These are phyloP conservation scores for Trichoplusia ni DNA, from an alignment of 1,140 invertebrate species.

Conservation along the genomic window DNA sequence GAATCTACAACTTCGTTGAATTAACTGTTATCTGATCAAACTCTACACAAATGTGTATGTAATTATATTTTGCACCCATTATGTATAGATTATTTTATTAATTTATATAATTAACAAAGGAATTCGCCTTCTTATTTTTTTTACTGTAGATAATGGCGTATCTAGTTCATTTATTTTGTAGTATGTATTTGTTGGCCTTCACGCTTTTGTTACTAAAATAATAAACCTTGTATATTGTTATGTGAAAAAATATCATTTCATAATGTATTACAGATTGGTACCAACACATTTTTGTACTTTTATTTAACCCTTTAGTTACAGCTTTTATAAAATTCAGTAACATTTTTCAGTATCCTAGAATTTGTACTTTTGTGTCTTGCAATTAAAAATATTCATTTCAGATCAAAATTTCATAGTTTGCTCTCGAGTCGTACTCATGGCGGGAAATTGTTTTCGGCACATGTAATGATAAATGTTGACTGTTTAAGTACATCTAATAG, in stretches of 20 bases:
- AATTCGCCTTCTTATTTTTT: constrained; percentile 52
- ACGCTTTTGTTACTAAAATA: constrained; percentile 56
- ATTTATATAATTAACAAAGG: constrained; percentile 58
- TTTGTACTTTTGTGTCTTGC: no score
- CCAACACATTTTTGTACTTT: constrained; percentile 31
- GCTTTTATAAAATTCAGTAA: no score
- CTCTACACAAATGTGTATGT: constrained; percentile 49
- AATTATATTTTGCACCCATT: constrained; percentile 62
- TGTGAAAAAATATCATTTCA: constrained; percentile 60
- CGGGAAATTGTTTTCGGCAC: no score
- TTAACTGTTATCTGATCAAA: constrained; percentile 31
- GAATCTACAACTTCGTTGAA: constrained; percentile 23
- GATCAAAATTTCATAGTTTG: no score
- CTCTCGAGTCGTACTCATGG: no score
- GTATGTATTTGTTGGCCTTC: constrained; percentile 57
- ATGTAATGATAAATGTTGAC: no score
- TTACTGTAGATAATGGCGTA: constrained; percentile 68
- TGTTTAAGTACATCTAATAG: no score
- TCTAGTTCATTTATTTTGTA: constrained; percentile 61
- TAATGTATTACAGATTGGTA: constrained; percentile 65
- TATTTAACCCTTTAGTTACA: not conserved
- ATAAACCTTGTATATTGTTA: constrained; percentile 63
- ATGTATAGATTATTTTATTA: constrained; percentile 56
- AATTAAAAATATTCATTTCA: no score
- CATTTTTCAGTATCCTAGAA: no score